These are phyloP conservation scores for Calameuta filiformis DNA, from an alignment of 2,888 invertebrate genomes.

Conservation along the genomic window DNA sequence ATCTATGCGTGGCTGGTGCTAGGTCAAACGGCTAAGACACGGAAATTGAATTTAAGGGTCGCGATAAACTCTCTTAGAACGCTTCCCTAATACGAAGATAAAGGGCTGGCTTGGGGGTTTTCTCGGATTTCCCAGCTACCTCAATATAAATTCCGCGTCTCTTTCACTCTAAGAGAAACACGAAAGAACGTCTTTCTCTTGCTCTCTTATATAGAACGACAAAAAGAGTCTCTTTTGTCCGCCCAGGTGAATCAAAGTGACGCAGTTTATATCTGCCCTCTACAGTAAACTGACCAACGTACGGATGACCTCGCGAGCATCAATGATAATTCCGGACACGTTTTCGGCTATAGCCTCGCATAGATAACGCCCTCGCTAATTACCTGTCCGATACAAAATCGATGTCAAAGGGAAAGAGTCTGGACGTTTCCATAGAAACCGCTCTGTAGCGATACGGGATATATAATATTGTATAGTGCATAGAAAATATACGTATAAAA, in stretches of 20 bases:
- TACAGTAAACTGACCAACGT: not conserved
- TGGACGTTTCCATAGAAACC: constrained; percentile 24
- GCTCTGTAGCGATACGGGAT: not conserved
- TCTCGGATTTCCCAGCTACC: not conserved
- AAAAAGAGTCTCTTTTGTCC: not conserved
- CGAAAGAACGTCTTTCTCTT: not conserved
- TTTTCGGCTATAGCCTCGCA: constrained; percentile 38
- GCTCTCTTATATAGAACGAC: not conserved
- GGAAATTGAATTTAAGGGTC: constrained; percentile 40
- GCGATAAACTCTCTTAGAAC: constrained; percentile 42
- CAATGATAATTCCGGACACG: constrained; percentile 50
- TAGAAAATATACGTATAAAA: not conserved
- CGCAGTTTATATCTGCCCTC: not conserved
- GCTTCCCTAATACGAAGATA: constrained; percentile 48
- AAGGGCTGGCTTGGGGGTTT: constrained; percentile 12
- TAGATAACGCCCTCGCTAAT: constrained; percentile 49
- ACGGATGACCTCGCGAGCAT: not conserved
- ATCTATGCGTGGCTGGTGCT: not conserved
- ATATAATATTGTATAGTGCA: not conserved
- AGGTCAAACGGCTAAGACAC: constrained; percentile 9
- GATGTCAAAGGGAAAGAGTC: constrained; percentile 45
- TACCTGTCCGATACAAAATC: constrained; percentile 56
- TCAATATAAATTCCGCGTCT: not conserved
- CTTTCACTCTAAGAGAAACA: not conserved
- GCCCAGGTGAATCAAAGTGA: not conserved